These are phyloP conservation scores for Archegozetes longisetosus DNA, from an alignment of 1,140 invertebrate species.

Conservation along the genomic window DNA sequence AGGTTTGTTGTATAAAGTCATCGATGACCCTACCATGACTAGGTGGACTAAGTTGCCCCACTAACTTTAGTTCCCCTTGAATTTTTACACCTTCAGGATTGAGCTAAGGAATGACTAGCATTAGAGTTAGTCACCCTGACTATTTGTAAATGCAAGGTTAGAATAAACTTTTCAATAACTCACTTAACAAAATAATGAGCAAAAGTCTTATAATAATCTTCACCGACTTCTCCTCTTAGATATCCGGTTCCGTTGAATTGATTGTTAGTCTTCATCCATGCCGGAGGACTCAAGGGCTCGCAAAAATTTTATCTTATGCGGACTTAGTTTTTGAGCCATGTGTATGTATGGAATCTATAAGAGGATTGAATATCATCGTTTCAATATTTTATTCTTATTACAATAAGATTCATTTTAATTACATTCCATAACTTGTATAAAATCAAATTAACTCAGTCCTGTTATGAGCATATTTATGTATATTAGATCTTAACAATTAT, in stretches of 20 bases:
- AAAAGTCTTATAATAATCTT: constrained; percentile 54
- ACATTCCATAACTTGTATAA: too few relatives aligned
- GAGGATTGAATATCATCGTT: background rate
- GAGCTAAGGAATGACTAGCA: too few relatives aligned
- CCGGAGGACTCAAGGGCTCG: constrained; percentile 64
- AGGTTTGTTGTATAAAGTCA: too few relatives aligned
- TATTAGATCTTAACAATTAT: too few relatives aligned
- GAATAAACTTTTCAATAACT: constrained; percentile 18
- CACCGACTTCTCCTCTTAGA: constrained; percentile 37
- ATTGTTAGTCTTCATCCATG: constrained; percentile 82
- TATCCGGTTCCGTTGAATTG: constrained; percentile 35
- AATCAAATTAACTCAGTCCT: too few relatives aligned
- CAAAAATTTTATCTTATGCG: constrained; percentile 39
- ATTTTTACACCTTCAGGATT: too few relatives aligned
- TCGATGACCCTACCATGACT: too few relatives aligned
- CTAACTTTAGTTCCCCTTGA: too few relatives aligned
- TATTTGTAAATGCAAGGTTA: too few relatives aligned
- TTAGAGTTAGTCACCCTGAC: too few relatives aligned
- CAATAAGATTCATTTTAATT: background rate
- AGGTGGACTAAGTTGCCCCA: too few relatives aligned
- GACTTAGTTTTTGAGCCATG: constrained; percentile 31
- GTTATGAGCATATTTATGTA: too few relatives aligned
- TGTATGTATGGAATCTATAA: constrained; percentile 47
- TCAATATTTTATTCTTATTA: background rate
- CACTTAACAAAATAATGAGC: constrained; percentile 60